Evolutionary conservation across 2,113 vertebrate genomes (phyloP), one percentile per base, ranked within the genome.

Genomic region (Galemys pyrenaicus): DNA sequence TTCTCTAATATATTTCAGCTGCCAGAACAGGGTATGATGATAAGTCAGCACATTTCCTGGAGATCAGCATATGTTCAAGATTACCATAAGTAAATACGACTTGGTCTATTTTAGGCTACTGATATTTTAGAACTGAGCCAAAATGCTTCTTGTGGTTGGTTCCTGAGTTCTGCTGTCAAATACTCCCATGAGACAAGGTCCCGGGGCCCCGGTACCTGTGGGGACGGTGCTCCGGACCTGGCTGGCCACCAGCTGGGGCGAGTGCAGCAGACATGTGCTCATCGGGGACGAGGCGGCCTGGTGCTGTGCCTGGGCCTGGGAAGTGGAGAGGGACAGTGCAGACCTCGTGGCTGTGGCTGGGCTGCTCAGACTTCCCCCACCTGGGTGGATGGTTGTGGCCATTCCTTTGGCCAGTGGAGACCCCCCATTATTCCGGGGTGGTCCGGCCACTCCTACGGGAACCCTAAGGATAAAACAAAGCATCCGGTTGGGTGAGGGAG

Each of bases 201-300:
- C 44, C 0, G 0, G 24, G 17, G 26, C 9, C 15, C 56, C 54
- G 0, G 28, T 44, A 96, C 98, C 20, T 98, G 99, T 98, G 97
- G 99, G 98, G 97, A 99, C 96, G 90, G 99, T 77, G 35, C 95
- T 98, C 95, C 99, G 99, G 15, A 98, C 85, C 96, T 99, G 99
- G 98, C 97, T 97, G 94, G 86, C 97, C 0, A 96, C 90, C n/a
- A 98, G 98, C 97, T 99, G 99, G 9, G 98, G 97, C 3, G 98
- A 98, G 35, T 98, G 98, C 90, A 99, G 98, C 94, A 99, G 98
- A 96, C 99, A 99, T 97, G 98, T 99, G 95, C 97, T 99, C 32
- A 98, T 97, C 75, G 99, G 98, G 0, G 99, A 98, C 28, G 99
- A 98, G 54, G 98, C 98, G 0, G 97, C 97, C 90, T 98, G 99